These are phyloP conservation scores for Notolabrus celidotus DNA, from an alignment of 2,797 vertebrate genomes.

Conservation along the genomic window DNA sequence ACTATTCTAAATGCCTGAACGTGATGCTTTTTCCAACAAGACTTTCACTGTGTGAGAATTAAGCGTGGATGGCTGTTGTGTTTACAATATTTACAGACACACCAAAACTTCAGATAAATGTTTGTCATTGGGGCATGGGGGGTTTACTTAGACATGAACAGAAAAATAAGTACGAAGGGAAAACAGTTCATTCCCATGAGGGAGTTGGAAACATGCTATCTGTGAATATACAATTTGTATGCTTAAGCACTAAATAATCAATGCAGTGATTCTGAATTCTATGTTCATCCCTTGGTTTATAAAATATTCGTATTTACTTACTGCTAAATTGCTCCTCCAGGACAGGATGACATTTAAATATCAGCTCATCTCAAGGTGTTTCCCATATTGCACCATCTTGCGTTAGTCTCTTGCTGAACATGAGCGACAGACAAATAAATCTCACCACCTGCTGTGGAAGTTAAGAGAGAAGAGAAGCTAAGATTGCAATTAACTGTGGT, in stretches of 20 bases:
- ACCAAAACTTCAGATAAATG: conserved; percentile 1
- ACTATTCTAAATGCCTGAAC: conserved; percentile 8
- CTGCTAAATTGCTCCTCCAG: background rate
- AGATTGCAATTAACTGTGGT: conserved; percentile 10
- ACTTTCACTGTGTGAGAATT: conserved; percentile 19
- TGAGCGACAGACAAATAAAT: conserved; percentile 39
- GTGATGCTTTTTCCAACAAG: conserved; percentile 49
- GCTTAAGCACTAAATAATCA: background rate
- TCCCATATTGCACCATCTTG: background rate
- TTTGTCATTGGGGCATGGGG: conserved; percentile 1
- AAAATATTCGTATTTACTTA: background rate
- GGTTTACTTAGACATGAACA: background rate
- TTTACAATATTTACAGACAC: conserved; percentile 2
- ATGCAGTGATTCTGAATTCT: background rate
- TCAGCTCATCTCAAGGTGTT: background rate
- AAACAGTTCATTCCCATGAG: background rate
- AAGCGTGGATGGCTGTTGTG: background rate
- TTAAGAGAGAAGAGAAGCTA: no score
- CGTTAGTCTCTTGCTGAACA: background rate
- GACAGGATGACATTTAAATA: conserved; percentile 2
- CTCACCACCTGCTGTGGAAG: conserved; percentile 4
- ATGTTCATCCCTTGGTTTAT: background rate
- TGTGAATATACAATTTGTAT: background rate
- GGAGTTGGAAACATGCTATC: background rate
- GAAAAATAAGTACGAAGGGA: no score